Evolutionary conservation across 2,797 vertebrate species (phyloP).

Genomic region (Xenentodon cancila): DNA sequence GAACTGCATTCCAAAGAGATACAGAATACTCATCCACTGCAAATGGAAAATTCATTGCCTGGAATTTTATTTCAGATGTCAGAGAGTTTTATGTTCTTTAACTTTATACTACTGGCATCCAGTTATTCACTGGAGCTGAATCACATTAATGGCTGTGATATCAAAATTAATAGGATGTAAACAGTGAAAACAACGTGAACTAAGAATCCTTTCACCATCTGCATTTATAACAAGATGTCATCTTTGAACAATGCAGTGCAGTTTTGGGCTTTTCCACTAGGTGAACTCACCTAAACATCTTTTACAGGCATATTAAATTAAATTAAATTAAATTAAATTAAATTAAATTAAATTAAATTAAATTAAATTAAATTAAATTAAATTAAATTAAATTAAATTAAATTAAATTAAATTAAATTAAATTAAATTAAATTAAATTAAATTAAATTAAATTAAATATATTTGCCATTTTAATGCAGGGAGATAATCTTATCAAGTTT

Average conservation of each 20-base stretch:
- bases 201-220: neutral
- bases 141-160: constrained; percentile 35
- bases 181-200: constrained; percentile 8
- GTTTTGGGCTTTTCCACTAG: constrained; percentile 9
- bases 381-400: no score
- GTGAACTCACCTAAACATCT: neutral
- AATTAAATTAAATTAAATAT: no score
- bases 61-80: constrained; percentile 47
- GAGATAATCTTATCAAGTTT: no score
- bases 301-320: neutral
- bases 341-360: no score
- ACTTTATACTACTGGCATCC: constrained; percentile 69
- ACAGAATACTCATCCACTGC: constrained; percentile 27
- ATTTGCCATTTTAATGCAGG: no score
- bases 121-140: constrained; percentile 64
- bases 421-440: no score
- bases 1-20: constrained; percentile 34
- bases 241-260: constrained; percentile 11
- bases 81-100: constrained; percentile 45
- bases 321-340: no score
- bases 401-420: no score
- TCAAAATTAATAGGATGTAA: constrained; percentile 25
- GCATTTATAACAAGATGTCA: constrained; percentile 1
- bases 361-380: no score
- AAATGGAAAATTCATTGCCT: constrained; percentile 35